phyloP scores from a whole-genome alignment of 2,888 invertebrate genomes.

The Morpho achilles region DNA sequence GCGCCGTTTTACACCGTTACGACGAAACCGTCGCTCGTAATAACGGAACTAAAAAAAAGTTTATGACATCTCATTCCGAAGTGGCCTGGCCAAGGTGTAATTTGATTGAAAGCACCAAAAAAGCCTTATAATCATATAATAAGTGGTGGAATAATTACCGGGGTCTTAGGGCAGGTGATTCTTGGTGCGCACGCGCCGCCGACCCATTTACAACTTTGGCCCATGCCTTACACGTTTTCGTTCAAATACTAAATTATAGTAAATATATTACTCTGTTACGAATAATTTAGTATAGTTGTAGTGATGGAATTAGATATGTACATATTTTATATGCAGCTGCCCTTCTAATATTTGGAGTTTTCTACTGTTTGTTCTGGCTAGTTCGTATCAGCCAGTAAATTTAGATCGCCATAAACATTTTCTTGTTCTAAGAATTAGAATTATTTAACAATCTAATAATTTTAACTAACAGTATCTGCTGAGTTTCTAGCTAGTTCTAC shows the following conservation, averaged over 20 bases:
- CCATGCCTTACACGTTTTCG: slow-evolving; percentile 47
- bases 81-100: slow-evolving; percentile 73
- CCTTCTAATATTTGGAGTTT: slow-evolving; percentile 1
- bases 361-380: no score
- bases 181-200: slow-evolving; percentile 52
- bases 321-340: slow-evolving; percentile 17
- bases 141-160: slow-evolving; percentile 76
- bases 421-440: no score
- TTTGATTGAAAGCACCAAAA: slow-evolving; percentile 80
- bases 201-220: slow-evolving; percentile 35
- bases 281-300: slow-evolving; percentile 19
- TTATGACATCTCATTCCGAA: slow-evolving; percentile 77
- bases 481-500: no score
- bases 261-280: slow-evolving; percentile 24
- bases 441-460: no score
- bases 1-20: slow-evolving; percentile 61
- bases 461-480: no score
- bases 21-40: slow-evolving; percentile 47
- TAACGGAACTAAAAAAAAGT: slow-evolving; percentile 50
- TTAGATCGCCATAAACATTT: no score
- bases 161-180: slow-evolving; percentile 70
- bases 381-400: no score
- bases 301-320: slow-evolving; percentile 9
- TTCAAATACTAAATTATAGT: slow-evolving; percentile 33
- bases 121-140: slow-evolving; percentile 77